Conservation (phyloP, 2,797 vertebrate genomes). For the Lycodopsis pacificus region DNA sequence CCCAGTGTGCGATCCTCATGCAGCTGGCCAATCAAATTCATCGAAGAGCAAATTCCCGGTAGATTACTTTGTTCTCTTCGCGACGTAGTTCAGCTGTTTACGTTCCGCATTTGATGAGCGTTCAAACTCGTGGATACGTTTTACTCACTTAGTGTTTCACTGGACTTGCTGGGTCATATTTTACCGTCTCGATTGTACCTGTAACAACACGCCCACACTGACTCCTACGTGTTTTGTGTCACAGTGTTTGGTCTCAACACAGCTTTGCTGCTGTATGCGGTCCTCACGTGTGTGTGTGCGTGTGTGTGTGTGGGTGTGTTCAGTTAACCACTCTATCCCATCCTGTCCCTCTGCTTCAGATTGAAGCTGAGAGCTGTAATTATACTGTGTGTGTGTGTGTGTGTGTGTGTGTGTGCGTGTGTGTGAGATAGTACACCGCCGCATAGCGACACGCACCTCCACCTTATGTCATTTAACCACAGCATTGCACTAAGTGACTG, state of each 20-base stretch:
- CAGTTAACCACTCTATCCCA: slow-evolving; percentile 27
- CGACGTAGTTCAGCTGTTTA: not conserved
- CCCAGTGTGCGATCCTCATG: not conserved
- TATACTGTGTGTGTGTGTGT: slow-evolving; percentile 51
- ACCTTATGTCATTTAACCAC: slow-evolving; percentile 29
- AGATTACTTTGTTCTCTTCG: not conserved
- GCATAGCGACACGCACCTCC: slow-evolving; percentile 34
- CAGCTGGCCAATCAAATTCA: not conserved
- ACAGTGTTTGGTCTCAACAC: not conserved
- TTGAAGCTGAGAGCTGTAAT: slow-evolving; percentile 56
- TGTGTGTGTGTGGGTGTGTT: slow-evolving; percentile 28
- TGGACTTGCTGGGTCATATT: not conserved
- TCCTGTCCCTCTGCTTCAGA: slow-evolving; percentile 33
- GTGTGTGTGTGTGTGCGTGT: slow-evolving; percentile 20
- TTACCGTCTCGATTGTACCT: not conserved
- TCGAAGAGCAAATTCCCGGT: not conserved
- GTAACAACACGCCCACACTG: not conserved
- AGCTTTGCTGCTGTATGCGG: not conserved
- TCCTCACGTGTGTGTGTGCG: slow-evolving; percentile 8
- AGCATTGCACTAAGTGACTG: not conserved
- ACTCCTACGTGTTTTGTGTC: not conserved
- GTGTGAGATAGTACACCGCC: slow-evolving; percentile 41
- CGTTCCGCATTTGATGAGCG: not conserved
- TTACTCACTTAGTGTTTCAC: not conserved
- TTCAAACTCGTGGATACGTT: not conserved